Conservation (phyloP, 2,888 invertebrate species). For the Nemotelus nigrinus region DNA sequence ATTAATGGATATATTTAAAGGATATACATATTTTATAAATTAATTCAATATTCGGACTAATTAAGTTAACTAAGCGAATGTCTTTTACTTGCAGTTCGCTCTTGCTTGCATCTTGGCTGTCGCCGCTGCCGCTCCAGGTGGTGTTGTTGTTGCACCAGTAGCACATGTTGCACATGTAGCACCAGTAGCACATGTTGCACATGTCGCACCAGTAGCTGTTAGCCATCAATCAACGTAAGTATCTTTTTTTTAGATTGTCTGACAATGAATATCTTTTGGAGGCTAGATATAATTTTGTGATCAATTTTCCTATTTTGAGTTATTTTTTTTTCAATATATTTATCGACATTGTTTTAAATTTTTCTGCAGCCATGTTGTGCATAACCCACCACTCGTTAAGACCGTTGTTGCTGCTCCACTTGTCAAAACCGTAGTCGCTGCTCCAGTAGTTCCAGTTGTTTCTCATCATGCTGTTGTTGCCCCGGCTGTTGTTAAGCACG, state of each 20-base stretch:
- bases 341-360: background rate
- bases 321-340: background rate
- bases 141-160: constrained; percentile 54
- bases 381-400: constrained; percentile 38
- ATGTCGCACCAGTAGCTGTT: constrained; percentile 46
- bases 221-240: constrained; percentile 49
- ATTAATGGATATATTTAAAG: constrained; percentile 4
- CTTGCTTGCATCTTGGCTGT: constrained; percentile 58
- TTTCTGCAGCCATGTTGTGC: constrained; percentile 36
- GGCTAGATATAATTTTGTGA: background rate
- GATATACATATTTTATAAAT: background rate
- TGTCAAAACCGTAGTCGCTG: constrained; percentile 4
- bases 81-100: constrained; percentile 57
- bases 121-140: constrained; percentile 60
- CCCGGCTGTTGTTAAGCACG: constrained; percentile 22
- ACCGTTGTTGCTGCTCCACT: constrained; percentile 41
- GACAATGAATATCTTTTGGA: no score
- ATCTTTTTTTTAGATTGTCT: background rate
- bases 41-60: background rate
- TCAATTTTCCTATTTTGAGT: background rate
- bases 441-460: constrained; percentile 25
- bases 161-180: constrained; percentile 43
- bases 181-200: background rate
- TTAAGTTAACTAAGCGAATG: background rate
- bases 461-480: constrained; percentile 1